These are phyloP conservation scores for Scaptomyza hsui DNA, from an alignment of 1,140 invertebrate genomes.

Conservation along the genomic window DNA sequence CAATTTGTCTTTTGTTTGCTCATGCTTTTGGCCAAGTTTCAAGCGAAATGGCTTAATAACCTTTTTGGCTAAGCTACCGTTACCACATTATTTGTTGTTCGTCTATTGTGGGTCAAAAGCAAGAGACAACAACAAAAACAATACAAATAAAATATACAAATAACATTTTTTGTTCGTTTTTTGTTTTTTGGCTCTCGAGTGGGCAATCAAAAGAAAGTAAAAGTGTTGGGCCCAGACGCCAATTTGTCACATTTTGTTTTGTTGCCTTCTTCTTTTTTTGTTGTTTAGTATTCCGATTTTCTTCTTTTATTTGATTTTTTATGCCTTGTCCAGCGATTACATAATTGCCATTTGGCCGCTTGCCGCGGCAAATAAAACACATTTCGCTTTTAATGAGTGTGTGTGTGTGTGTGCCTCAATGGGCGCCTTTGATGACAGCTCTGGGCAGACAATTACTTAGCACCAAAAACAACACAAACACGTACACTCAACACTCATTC, in stretches of 20 bases:
- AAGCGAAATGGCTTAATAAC: slow-evolving; percentile 53
- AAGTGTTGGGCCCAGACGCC: slow-evolving; percentile 45
- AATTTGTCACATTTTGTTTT: slow-evolving; percentile 44
- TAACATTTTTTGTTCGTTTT: slow-evolving; percentile 52
- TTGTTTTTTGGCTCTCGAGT: slow-evolving; percentile 49
- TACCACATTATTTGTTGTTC: slow-evolving; percentile 8
- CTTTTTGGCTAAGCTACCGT: slow-evolving; percentile 55
- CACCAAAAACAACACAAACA: not conserved
- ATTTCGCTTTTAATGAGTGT: slow-evolving; percentile 58
- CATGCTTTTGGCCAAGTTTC: slow-evolving; percentile 22
- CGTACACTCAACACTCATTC: slow-evolving; percentile 48
- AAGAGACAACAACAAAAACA: not conserved
- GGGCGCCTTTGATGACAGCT: slow-evolving; percentile 47
- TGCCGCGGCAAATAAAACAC: slow-evolving; percentile 66
- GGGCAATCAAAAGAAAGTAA: slow-evolving; percentile 55
- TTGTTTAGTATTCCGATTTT: slow-evolving; percentile 38
- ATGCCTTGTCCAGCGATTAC: slow-evolving; percentile 57
- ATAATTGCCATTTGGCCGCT: slow-evolving; percentile 61
- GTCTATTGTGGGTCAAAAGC: slow-evolving; percentile 46
- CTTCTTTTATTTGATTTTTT: slow-evolving; percentile 39
- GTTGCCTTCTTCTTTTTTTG: slow-evolving; percentile 15
- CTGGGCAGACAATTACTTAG: slow-evolving; percentile 37
- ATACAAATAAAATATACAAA: slow-evolving; percentile 41
- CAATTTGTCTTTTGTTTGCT: not conserved
- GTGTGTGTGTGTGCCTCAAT: slow-evolving; percentile 14